A percentile compares a stretch with the other conserved stretches of the same genome.
Conservation (phyloP, 2,113 vertebrate species). For the Smithornis capensis region DNA sequence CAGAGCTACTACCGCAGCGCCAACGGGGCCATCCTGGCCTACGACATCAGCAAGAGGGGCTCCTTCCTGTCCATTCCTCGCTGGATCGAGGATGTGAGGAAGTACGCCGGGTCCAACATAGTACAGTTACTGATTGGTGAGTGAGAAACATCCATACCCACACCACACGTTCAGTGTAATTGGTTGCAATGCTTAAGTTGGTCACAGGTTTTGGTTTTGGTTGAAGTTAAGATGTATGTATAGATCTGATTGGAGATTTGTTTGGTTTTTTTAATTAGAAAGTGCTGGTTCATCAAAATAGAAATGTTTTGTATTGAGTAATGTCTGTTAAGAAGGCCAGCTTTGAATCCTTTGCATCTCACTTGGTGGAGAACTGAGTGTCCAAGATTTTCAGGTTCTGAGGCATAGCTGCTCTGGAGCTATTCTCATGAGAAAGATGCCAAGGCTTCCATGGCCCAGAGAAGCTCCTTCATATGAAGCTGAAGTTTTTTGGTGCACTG, state of each 20-base stretch:
- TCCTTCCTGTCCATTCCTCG: constrained; percentile 83
- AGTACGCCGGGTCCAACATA: constrained; percentile 84
- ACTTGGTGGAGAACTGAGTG: neutral
- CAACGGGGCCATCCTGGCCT: constrained; percentile 87
- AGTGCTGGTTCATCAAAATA: neutral
- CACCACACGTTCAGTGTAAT: no score
- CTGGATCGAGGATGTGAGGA: constrained; percentile 88
- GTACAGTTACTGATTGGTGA: constrained; percentile 86
- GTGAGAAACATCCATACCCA: neutral
- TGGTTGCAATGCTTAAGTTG: rapidly evolving
- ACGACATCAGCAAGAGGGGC: constrained; percentile 84
- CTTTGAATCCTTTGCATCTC: neutral
- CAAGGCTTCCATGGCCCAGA: neutral
- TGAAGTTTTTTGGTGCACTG: rapidly evolving
- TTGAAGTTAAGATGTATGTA: neutral
- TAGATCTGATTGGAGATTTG: rapidly evolving
- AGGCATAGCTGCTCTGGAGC: neutral
- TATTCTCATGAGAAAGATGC: neutral
- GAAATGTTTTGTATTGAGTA: neutral
- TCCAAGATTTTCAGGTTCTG: neutral
- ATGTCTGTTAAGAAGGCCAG: neutral
- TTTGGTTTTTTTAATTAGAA: neutral
- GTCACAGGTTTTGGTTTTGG: neutral
- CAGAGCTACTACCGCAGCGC: constrained; percentile 91
- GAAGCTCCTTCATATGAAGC: neutral